Evolutionary conservation across 2,797 vertebrate species (phyloP).

Genomic region (Remorina albescens): DNA sequence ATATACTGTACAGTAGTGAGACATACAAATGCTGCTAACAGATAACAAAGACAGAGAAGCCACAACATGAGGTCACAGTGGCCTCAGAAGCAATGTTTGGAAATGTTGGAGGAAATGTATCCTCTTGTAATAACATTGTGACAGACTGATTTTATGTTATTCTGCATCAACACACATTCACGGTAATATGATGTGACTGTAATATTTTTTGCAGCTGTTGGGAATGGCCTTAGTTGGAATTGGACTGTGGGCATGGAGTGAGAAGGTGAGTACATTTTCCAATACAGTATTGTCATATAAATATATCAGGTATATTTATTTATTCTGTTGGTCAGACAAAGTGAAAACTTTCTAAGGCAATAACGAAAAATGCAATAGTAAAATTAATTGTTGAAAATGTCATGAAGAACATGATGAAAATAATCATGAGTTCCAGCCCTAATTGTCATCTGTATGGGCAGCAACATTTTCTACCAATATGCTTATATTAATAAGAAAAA

Average conservation of each 20-base stretch:
- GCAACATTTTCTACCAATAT: no score
- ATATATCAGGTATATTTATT: no score
- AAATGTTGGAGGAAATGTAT: no score
- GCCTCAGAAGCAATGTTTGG: not conserved
- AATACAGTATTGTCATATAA: no score
- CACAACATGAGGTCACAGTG: not conserved
- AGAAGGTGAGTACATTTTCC: constrained; percentile 97
- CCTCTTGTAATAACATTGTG: not conserved
- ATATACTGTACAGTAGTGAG: not conserved
- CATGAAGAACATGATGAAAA: no score
- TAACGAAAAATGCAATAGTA: no score
- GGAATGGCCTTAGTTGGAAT: constrained; percentile 97
- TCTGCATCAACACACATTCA: not conserved
- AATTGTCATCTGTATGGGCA: no score
- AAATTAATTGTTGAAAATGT: no score
- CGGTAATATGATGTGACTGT: constrained; percentile 18
- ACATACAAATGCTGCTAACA: not conserved
- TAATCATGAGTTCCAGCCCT: no score
- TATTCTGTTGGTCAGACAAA: no score
- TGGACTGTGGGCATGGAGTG: constrained; percentile 98
- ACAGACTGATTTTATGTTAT: not conserved
- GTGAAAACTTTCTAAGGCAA: no score
- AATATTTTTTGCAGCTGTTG: constrained; percentile 88
- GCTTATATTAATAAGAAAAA: no score
- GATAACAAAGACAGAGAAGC: not conserved